Conservation (phyloP, 2,888 invertebrate species). For the Papilio protenor region DNA sequence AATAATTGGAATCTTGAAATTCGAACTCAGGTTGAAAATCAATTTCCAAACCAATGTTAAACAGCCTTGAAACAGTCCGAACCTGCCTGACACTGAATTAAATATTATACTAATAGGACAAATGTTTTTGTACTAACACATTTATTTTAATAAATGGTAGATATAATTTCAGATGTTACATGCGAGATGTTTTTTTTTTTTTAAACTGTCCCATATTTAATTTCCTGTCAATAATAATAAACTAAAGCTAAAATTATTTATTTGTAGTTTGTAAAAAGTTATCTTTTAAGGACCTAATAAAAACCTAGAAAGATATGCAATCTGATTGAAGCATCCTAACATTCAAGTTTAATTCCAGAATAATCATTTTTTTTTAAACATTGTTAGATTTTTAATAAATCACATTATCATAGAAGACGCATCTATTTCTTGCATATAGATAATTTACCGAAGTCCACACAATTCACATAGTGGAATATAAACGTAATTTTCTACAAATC, state of each 20-base stretch:
- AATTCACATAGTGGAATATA: slow-evolving; percentile 20
- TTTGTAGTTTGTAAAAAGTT: no score
- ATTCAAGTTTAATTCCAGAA: neutral
- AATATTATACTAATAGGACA: neutral
- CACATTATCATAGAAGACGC: neutral
- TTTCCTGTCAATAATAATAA: no score
- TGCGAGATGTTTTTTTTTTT: no score
- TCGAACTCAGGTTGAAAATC: neutral
- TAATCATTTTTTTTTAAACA: no score
- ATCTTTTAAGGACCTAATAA: no score
- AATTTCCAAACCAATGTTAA: neutral
- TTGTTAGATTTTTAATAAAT: no score
- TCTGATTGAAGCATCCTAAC: neutral
- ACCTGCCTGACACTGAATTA: neutral
- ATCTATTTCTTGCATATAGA: neutral
- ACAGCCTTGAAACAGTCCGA: neutral
- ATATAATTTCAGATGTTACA: no score
- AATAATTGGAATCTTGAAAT: neutral
- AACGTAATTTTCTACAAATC: slow-evolving; percentile 33
- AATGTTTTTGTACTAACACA: no score
- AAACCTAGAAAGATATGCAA: no score
- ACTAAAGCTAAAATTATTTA: no score
- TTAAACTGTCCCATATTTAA: no score
- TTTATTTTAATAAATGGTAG: no score
- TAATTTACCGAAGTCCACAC: neutral